Percentiles rank a stretch among this genome's conserved stretches.
phyloP scores from a whole-genome alignment of 2,113 vertebrate species.

The Malurus cyaneus region DNA sequence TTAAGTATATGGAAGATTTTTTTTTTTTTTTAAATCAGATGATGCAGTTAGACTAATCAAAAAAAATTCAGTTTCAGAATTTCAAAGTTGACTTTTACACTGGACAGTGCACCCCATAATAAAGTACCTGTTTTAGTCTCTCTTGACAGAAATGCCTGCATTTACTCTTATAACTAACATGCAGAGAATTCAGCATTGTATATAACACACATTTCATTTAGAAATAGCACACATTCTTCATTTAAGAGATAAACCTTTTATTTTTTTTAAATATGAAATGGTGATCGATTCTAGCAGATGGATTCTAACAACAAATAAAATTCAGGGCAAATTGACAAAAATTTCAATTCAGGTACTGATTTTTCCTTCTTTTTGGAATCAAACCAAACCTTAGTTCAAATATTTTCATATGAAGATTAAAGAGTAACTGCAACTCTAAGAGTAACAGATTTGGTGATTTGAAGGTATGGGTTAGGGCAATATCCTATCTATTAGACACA shows the following conservation, averaged over 20 bases:
- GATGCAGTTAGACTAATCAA: neutral
- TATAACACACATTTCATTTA: neutral
- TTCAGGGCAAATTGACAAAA: neutral
- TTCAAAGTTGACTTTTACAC: neutral
- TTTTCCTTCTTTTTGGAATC: neutral
- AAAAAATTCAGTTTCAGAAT: neutral
- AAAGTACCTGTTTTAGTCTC: neutral
- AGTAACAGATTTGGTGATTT: neutral
- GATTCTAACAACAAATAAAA: neutral
- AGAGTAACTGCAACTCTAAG: neutral
- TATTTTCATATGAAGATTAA: neutral
- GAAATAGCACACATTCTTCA: too few relatives aligned
- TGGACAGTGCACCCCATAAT: neutral
- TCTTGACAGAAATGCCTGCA: neutral
- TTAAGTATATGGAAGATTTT: neutral
- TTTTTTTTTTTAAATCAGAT: neutral
- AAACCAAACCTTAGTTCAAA: neutral
- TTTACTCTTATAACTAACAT: neutral
- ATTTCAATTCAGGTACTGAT: neutral
- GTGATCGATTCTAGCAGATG: neutral
- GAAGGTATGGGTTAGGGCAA: neutral
- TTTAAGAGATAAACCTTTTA: neutral
- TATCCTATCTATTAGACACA: neutral
- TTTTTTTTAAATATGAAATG: neutral
- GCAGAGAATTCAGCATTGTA: neutral